Base-by-base conservation (phyloP, 2,888 invertebrate species). In the Temnothorax unifasciatus region DNA sequence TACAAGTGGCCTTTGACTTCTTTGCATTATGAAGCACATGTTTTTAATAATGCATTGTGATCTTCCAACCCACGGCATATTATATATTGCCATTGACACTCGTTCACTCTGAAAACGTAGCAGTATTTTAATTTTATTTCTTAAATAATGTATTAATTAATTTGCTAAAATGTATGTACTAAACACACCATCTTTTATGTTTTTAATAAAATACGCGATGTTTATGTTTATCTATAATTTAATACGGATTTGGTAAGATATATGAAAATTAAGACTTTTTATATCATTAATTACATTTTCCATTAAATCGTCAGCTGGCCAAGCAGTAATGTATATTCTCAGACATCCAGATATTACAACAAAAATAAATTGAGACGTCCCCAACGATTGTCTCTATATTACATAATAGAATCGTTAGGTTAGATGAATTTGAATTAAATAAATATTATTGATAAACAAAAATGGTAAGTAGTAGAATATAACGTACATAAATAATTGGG, bases 231-330 rank as follows among this genome's bases (percentile, higher is more conserved):
- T 29, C 50, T 29, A n/a, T 50, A 52, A 73, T 73, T 25, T 59
- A 73, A n/a, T 29, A 25, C 21, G 5, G 21, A 41, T 73, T 73
- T 57, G 57, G 2, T 41, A 41, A 38, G 1, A 52, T 6, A 34
- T 21, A 41, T 41, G 9, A 41, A 57, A 54, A n/a, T 52, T 8
- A 59, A 11, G 38, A 18, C 0, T 73, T n/a, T 44, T 41, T 44
- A 64, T 2, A 44, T 44, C 11, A 41, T 74, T 74, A 44, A 41
- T 74, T 74, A 74, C 21, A 44, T 74, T 74, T 59, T 74, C 44
- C 8, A 15, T 54, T 47, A 81, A 81, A 71, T 81, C 69, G 9
- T 81, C 61, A 34, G 71, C 59, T 44, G 61, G 15, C 38, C 47
- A 81, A 34, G 34, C 71, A 47, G 47, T 47, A 59, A 81, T 18